Evolutionary conservation across 2,797 vertebrate species (phyloP).

Genomic region (Bradypodion pumilum): DNA sequence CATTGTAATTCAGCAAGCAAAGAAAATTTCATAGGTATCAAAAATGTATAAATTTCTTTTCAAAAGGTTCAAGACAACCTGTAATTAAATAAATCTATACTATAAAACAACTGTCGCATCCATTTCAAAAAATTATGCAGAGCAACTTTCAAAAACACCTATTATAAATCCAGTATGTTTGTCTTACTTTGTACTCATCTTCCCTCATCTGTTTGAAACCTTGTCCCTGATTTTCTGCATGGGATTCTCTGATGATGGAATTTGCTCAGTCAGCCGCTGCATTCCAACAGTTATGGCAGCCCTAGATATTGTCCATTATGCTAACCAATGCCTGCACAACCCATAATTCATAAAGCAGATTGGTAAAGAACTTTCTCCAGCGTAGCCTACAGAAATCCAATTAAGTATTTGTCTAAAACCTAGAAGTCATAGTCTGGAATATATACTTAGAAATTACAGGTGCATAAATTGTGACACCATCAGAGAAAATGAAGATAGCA

Average conservation of each 20-base stretch:
- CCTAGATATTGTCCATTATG: too few species aligned
- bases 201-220: background rate
- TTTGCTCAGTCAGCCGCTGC: too few species aligned
- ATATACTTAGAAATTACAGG: background rate
- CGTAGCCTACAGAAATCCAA: too few species aligned
- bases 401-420: background rate
- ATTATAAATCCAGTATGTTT: background rate
- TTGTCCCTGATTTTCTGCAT: too few species aligned
- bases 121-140: too few species aligned
- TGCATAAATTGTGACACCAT: background rate
- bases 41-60: background rate
- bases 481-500: background rate
- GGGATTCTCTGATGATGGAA: too few species aligned
- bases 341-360: too few species aligned
- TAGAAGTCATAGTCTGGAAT: background rate
- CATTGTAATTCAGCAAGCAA: background rate
- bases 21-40: background rate
- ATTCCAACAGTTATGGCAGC: too few species aligned
- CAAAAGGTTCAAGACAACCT: background rate
- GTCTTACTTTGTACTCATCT: background rate
- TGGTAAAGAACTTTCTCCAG: too few species aligned
- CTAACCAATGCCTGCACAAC: too few species aligned
- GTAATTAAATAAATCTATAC: background rate
- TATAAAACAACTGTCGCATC: background rate
- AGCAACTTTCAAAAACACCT: background rate